Percentiles rank a stretch among this genome's conserved stretches.
phyloP scores from a whole-genome alignment of 2,113 vertebrate species.

The Puma concolor region DNA sequence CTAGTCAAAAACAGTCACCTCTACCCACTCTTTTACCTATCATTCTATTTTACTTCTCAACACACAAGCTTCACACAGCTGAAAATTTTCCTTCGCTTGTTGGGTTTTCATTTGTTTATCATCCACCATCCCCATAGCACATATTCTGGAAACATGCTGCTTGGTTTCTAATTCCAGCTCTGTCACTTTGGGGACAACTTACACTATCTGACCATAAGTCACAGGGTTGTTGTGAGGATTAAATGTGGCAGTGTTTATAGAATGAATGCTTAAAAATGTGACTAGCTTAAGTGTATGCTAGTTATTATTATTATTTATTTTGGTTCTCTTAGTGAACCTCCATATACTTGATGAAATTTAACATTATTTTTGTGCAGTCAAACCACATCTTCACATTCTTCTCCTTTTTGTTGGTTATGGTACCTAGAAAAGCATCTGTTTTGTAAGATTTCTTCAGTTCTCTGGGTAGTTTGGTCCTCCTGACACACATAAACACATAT shows the following conservation, averaged over 20 bases:
- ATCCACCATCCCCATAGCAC: background rate
- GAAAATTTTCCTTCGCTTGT: background rate
- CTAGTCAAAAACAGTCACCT: background rate
- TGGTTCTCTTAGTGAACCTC: background rate
- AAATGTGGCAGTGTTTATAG: background rate
- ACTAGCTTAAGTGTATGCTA: background rate
- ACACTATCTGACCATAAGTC: background rate
- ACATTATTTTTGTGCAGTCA: background rate
- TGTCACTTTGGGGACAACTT: background rate
- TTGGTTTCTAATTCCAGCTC: constrained; percentile 6
- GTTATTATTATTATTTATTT: background rate
- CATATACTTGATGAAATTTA: background rate
- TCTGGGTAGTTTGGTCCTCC: background rate
- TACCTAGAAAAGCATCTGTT: background rate
- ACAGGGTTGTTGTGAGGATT: background rate
- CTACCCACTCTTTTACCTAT: background rate
- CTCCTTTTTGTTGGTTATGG: background rate
- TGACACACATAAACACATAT: background rate
- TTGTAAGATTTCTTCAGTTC: background rate
- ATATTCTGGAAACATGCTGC: background rate
- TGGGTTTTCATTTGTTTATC: background rate
- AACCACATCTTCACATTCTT: background rate
- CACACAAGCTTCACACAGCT: background rate
- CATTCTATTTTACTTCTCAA: background rate
- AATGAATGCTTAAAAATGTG: background rate